Conservation (phyloP, 2,888 invertebrate species). For the Thelaira solivaga region DNA sequence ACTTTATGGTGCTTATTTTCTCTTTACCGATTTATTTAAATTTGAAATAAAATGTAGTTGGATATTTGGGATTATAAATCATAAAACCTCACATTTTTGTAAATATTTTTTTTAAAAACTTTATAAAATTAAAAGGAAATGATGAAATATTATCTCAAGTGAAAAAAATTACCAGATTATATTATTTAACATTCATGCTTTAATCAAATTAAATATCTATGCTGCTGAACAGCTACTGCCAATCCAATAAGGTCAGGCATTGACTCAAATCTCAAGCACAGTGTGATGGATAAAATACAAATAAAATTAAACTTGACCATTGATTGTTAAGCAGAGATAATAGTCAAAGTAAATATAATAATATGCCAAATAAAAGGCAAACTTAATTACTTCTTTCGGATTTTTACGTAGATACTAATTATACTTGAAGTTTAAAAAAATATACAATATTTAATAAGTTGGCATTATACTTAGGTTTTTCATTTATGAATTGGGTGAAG, state of each 20-base stretch:
- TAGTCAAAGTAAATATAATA: background rate
- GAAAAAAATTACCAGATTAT: background rate
- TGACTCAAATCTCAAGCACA: background rate
- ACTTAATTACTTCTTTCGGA: slow-evolving; percentile 8
- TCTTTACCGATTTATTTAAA: no score
- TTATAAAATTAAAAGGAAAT: background rate
- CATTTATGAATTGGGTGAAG: slow-evolving; percentile 34
- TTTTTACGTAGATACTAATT: slow-evolving; percentile 26
- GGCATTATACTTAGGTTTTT: slow-evolving; percentile 14
- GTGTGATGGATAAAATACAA: slow-evolving; percentile 26
- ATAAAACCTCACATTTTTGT: no score
- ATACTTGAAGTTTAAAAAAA: background rate
- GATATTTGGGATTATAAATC: no score
- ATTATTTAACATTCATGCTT: background rate
- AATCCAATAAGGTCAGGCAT: background rate
- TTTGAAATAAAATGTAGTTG: no score
- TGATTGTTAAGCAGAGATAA: background rate
- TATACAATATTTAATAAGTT: no score
- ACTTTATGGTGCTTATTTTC: no score
- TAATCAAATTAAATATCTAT: slow-evolving; percentile 1
- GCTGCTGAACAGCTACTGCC: background rate
- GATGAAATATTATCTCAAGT: background rate
- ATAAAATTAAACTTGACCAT: slow-evolving; percentile 33
- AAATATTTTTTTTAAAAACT: background rate
- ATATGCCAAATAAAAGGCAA: no score